Evolutionary conservation across 2,797 vertebrate genomes (phyloP).

Genomic region (Vultur gryphus): DNA sequence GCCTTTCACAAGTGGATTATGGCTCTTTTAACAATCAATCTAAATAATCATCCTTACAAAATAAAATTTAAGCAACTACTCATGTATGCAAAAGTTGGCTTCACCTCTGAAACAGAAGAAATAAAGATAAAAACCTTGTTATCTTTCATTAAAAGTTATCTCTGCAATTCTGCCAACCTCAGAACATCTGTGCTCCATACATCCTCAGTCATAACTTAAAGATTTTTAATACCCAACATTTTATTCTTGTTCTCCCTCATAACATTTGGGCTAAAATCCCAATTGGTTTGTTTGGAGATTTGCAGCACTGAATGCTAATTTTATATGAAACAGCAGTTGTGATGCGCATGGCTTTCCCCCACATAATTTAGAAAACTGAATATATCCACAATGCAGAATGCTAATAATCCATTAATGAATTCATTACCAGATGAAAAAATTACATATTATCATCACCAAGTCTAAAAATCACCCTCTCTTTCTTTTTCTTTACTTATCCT

Average conservation of each 20-base stretch:
- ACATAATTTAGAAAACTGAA: not conserved
- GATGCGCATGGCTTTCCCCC: not conserved
- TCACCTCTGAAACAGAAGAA: not conserved
- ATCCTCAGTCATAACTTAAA: not conserved
- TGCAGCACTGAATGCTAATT: conserved; percentile 28
- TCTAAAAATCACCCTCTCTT: not conserved
- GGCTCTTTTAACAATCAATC: not conserved
- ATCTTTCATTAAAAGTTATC: not conserved
- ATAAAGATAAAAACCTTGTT: conserved; percentile 1
- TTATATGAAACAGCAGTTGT: not conserved
- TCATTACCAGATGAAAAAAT: not conserved
- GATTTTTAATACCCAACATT: conserved; percentile 40
- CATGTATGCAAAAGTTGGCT: not conserved
- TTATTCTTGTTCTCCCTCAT: conserved; percentile 21
- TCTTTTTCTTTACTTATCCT: not conserved
- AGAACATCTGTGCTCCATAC: conserved; percentile 36
- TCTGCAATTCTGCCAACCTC: not conserved
- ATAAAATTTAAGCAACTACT: not conserved
- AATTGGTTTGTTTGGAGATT: not conserved
- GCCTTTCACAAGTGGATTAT: not conserved
- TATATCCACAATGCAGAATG: not conserved
- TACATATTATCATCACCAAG: not conserved
- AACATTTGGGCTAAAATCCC: conserved; percentile 44
- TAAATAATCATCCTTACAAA: not conserved
- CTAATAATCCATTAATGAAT: not conserved